Base-by-base conservation (phyloP, 37 sponge, comb jelly and placozoan species). In the Petrosia ficiformis region DNA sequence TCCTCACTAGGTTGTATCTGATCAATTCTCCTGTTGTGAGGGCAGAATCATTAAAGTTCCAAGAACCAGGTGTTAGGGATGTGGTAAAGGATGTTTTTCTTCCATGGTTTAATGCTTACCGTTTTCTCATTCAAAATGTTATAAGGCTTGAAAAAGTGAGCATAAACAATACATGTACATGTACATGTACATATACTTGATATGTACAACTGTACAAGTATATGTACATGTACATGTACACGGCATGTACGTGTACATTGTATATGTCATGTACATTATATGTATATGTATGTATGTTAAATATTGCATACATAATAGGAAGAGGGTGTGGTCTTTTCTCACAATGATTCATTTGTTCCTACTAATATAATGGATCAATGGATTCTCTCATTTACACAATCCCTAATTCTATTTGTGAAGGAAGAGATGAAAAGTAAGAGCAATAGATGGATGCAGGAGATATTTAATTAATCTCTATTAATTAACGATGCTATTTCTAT, bases 61-160 rank as follows among this genome's bases (percentile, higher is more conserved):
- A 95, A 67, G 95, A 92, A 75, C 74, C 59, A 33, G 99, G 99
- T 40, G 99, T 98, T 21, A 92, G 86, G 74, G 96, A 95, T 43
- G 84, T 98, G 19, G 68, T 98, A 30, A 98, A 98, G 81, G 99
- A 98, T 52, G 99, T 98, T 35, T 89, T 98, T 44, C 79, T 98
- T 34, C 99, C 99, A 10, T 98, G 99, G 99, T 92, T 86, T 77
- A 98, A 98, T 75, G 99, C 99, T 26, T 98, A 87, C 72, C 71
- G 95, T n/a, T 98, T 98, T 84, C 80, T 98, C 41, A 83, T 94
- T 42, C 99, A 98, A 78, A 98, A 92, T 70, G 77, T 98, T 0
- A 59, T 65, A 42, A 66, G 87, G 0, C 83, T 86, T 21, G 78
- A 95, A 67, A 57, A 83, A 69, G 92, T 92, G 22, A 44, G 74